Conservation (phyloP, 2,797 vertebrate species). For the Cottoperca gobio region DNA sequence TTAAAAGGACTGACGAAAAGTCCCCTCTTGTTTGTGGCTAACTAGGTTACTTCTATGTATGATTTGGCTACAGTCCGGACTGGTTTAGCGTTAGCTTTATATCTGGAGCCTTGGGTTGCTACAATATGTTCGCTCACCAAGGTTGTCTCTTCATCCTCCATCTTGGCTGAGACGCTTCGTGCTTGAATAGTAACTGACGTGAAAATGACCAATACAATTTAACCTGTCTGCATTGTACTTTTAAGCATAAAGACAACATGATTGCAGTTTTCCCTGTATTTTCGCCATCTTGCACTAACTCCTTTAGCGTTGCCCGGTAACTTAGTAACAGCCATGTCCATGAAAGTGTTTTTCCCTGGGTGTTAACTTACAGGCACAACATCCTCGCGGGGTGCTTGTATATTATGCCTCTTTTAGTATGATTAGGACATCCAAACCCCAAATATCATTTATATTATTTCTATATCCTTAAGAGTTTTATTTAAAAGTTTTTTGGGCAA, state of each 20-base stretch:
- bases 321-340: neutral
- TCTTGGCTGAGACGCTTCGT: conserved; percentile 44
- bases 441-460: fast-evolving
- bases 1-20: neutral
- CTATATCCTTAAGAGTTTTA: fast-evolving
- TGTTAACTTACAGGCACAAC: neutral
- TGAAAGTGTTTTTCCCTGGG: fast-evolving
- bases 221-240: neutral
- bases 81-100: neutral
- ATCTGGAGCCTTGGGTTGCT: neutral
- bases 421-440: neutral
- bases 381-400: fast-evolving
- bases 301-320: conserved; percentile 75
- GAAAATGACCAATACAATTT: neutral
- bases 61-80: too few relatives aligned
- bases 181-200: neutral
- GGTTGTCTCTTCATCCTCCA: conserved; percentile 82
- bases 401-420: fast-evolving
- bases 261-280: conserved; percentile 7
- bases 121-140: conserved; percentile 72
- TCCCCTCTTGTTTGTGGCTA: neutral
- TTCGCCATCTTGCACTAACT: conserved; percentile 73
- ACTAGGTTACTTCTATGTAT: neutral
- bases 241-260: neutral
- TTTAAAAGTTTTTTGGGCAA: fast-evolving